These are phyloP conservation scores for Napeogenes sylphis DNA, from an alignment of 2,888 invertebrate genomes.

Conservation along the genomic window DNA sequence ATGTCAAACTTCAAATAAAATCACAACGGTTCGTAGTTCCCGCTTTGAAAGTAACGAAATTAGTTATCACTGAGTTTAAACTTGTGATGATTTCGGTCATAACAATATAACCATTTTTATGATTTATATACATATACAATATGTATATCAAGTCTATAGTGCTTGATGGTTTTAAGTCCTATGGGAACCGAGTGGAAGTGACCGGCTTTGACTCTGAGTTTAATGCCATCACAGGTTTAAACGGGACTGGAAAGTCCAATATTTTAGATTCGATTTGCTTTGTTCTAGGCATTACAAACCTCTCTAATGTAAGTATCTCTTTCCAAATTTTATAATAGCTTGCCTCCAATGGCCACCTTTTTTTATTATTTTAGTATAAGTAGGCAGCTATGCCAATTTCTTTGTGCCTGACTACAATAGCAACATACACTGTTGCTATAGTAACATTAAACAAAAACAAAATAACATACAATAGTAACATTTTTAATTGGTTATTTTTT, in stretches of 20 bases:
- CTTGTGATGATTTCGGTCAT: slow-evolving; percentile 12
- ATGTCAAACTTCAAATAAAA: slow-evolving; percentile 22
- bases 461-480: no score
- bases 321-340: not conserved
- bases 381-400: no score
- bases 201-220: slow-evolving; percentile 95
- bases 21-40: slow-evolving; percentile 21
- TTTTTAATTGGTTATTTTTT: no score
- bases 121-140: slow-evolving; percentile 32
- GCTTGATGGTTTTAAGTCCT: slow-evolving; percentile 98
- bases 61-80: slow-evolving; percentile 37
- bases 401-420: no score
- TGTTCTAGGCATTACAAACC: slow-evolving; percentile 95
- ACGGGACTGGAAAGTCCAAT: slow-evolving; percentile 98
- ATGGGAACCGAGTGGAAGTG: slow-evolving; percentile 94
- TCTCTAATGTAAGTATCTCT: slow-evolving; percentile 86
- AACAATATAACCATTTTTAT: slow-evolving; percentile 14
- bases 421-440: no score
- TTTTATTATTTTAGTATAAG: no score
- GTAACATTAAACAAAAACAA: no score
- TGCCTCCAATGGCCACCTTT: no score
- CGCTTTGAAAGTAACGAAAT: slow-evolving; percentile 14
- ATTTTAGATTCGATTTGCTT: slow-evolving; percentile 99
- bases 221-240: slow-evolving; percentile 98
- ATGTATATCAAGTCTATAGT: slow-evolving; percentile 96